These are phyloP conservation scores for Frankliniella fusca DNA, from an alignment of 2,888 invertebrate genomes.

Conservation along the genomic window DNA sequence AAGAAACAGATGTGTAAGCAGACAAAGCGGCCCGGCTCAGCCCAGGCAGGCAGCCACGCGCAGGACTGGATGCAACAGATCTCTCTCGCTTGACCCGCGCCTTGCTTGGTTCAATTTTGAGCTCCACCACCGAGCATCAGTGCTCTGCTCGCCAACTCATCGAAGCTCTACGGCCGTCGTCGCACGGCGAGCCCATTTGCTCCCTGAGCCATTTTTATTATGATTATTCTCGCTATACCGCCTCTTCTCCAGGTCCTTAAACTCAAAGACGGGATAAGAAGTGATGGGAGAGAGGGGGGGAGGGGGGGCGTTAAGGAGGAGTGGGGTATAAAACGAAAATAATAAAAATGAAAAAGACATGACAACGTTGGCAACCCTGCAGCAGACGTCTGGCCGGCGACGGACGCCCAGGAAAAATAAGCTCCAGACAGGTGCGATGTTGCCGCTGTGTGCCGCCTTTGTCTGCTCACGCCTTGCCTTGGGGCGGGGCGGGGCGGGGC, in stretches of 20 bases:
- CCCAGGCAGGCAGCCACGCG: not conserved
- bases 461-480: not conserved
- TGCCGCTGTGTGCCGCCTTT: constrained; percentile 15
- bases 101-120: too few relatives aligned
- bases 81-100: too few relatives aligned
- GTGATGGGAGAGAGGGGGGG: too few relatives aligned
- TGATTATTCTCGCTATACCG: too few relatives aligned
- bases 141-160: too few relatives aligned
- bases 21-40: not conserved
- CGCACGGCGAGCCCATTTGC: too few relatives aligned
- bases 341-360: not conserved
- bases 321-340: not conserved
- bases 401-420: constrained; percentile 24
- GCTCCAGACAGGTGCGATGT: constrained; percentile 18
- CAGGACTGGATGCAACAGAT: not conserved
- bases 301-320: too few relatives aligned
- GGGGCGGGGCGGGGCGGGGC: not conserved
- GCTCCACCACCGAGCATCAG: too few relatives aligned
- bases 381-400: constrained; percentile 6
- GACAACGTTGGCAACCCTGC: constrained; percentile 18
- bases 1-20: constrained; percentile 3
- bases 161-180: too few relatives aligned
- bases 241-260: too few relatives aligned
- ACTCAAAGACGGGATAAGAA: too few relatives aligned
- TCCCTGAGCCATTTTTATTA: too few relatives aligned